phyloP scores from a whole-genome alignment of 2,888 invertebrate genomes.

The Hirtodrosophila cameraria region DNA sequence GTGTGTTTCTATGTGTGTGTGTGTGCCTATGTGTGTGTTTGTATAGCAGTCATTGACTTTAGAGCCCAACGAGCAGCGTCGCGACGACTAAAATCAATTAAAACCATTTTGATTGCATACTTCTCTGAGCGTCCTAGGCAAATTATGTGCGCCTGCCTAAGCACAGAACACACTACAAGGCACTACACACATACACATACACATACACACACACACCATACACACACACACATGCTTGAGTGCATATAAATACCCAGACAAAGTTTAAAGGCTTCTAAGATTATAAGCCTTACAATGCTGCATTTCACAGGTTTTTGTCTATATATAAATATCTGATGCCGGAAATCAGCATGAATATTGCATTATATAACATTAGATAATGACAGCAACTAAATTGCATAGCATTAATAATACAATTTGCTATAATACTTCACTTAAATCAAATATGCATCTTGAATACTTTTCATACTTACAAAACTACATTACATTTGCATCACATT shows the following conservation, averaged over 20 bases:
- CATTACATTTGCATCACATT: not conserved
- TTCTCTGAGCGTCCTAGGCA: conserved; percentile 44
- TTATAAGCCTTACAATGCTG: not conserved
- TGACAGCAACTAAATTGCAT: too few species aligned
- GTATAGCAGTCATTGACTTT: conserved; percentile 66
- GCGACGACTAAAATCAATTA: conserved; percentile 73
- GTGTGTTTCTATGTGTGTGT: conserved; percentile 9
- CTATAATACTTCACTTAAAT: too few species aligned
- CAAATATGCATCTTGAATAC: too few species aligned
- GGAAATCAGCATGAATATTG: too few species aligned
- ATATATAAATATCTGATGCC: not conserved
- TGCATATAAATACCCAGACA: conserved; percentile 9
- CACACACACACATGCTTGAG: conserved; percentile 9
- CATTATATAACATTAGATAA: too few species aligned
- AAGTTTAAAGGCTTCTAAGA: not conserved
- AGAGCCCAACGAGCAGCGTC: conserved; percentile 41
- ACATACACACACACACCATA: conserved; percentile 2
- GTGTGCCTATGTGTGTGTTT: conserved; percentile 21
- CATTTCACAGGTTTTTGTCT: not conserved
- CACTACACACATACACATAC: conserved; percentile 9
- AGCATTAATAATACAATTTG: too few species aligned
- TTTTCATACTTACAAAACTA: too few species aligned
- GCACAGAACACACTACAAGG: conserved; percentile 18
- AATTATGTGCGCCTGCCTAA: conserved; percentile 49
- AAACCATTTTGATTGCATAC: conserved; percentile 76